Base-by-base conservation (phyloP, 2,113 vertebrate genomes). In the Anolis carolinensis region DNA sequence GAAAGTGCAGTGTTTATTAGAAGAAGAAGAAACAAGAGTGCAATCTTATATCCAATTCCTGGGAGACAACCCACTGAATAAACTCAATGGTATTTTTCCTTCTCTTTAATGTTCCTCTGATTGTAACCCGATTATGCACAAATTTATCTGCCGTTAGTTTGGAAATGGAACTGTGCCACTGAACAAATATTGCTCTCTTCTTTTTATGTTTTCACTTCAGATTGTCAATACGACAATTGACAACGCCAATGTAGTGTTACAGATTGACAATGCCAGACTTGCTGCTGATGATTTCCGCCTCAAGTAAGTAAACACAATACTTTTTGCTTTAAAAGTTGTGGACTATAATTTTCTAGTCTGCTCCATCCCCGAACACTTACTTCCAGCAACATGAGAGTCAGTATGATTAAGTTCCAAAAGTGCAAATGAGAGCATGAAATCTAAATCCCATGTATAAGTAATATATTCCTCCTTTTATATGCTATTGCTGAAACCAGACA, bases 271-370 rank as follows among this genome's bases (percentile, higher is more conserved):
- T 1, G 96, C 97, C 89, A 96, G 96, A 65, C 86, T 98, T 92
- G 97, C 98, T 11, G 96, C 95, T 9, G 97, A 98, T 55, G 98
- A 98, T 95, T 98, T 98, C 96, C 96, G 91, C 91, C 30, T 97
- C 91, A 98, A 98, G 98, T 98, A 89, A 97, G 97, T 70, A 82
- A 21, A 44, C 52, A 3, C 23, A 85, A 39, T 39, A 44, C 14
- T 36, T 65, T 71, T 52, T 32, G n/a, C 7, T 27, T 71, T 71
- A 44, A 36, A 52, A 68, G 67, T 30, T 70, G 14, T 18, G 30
- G 2, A 18, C 20, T 34, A 10, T n/a, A 6, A 23, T 32, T 36
- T 18, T 62, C 70, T 78, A 25, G 4, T 9, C 36, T 50, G 27
- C 70, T 25, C 63, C 32, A 18, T 7, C 27, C 34, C 23, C 4